Evolutionary conservation across 2,888 invertebrate species (phyloP).

Genomic region (Melanchra persicariae): DNA sequence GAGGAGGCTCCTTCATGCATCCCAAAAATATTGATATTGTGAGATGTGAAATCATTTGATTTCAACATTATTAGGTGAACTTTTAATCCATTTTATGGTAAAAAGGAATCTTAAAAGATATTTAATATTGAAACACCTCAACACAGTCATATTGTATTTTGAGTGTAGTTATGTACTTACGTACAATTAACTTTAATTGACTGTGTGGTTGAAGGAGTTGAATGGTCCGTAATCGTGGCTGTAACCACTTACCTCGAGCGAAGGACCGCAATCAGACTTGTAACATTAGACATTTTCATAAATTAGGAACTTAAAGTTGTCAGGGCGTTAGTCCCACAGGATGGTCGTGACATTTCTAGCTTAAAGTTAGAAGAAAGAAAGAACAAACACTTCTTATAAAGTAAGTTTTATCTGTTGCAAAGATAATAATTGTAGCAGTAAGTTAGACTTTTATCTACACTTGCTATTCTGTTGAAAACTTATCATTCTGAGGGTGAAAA

Average conservation of each 20-base stretch:
- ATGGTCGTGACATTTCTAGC: background rate
- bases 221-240: background rate
- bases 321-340: background rate
- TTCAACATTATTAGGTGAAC: background rate
- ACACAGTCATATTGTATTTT: background rate
- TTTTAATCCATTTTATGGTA: background rate
- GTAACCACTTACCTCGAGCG: background rate
- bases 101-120: too few species aligned
- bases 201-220: background rate
- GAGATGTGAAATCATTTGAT: background rate
- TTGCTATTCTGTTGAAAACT: background rate
- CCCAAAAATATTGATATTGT: too few species aligned
- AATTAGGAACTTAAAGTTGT: background rate
- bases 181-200: background rate
- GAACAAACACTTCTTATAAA: slow-evolving; percentile 10
- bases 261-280: background rate
- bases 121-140: too few species aligned
- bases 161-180: background rate
- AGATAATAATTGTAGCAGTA: slow-evolving; percentile 6
- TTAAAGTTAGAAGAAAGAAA: background rate
- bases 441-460: background rate
- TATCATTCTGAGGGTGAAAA: slow-evolving; percentile 19
- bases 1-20: too few species aligned
- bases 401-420: slow-evolving; percentile 10
- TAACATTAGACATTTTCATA: slow-evolving; percentile 1